These are phyloP conservation scores for Agriopis leucophaearia DNA, from an alignment of 2,888 invertebrate genomes.

Conservation along the genomic window DNA sequence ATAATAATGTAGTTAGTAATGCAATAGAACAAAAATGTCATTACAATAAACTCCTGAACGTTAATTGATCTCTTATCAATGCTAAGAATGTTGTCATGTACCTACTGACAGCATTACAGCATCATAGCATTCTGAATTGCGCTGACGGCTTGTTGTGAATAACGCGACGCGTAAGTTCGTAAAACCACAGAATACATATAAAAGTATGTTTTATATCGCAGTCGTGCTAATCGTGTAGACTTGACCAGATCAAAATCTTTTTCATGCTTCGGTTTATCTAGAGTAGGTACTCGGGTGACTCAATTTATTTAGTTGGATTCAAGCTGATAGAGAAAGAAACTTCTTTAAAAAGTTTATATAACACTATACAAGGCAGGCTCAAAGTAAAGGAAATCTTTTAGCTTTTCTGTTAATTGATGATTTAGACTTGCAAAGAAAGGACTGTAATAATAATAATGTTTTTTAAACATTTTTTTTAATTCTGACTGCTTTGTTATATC, in stretches of 20 bases:
- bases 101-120: too few relatives aligned
- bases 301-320: constrained; percentile 5
- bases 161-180: too few relatives aligned
- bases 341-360: constrained; percentile 1
- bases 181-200: too few relatives aligned
- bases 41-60: too few relatives aligned
- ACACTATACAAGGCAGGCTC: not conserved
- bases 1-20: too few relatives aligned
- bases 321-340: constrained; percentile 1
- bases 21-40: too few relatives aligned
- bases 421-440: not conserved
- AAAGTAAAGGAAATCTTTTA: not conserved
- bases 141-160: too few relatives aligned
- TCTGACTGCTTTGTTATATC: too few relatives aligned
- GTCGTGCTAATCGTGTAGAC: not conserved
- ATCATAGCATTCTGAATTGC: too few relatives aligned
- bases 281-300: not conserved
- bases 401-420: not conserved
- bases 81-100: not conserved
- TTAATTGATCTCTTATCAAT: too few relatives aligned
- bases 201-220: constrained; percentile 10
- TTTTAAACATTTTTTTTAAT: not conserved
- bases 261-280: not conserved
- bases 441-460: too few relatives aligned
- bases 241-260: not conserved